Evolutionary conservation across 2,113 vertebrate species (phyloP).

Genomic region (Callocephalon fimbriatum): DNA sequence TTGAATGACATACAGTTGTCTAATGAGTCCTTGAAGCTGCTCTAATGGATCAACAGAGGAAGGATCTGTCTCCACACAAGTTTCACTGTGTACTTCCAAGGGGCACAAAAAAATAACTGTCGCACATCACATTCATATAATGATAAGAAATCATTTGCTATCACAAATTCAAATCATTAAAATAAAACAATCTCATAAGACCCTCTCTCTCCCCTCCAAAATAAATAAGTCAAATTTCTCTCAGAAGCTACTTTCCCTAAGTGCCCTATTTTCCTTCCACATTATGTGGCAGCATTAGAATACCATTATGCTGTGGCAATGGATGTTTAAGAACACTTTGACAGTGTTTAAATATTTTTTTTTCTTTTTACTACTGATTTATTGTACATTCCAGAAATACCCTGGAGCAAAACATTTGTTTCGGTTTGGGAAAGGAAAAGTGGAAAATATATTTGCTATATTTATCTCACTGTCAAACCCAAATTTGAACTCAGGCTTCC

Average conservation of each 20-base stretch:
- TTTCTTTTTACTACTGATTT: constrained; percentile 37
- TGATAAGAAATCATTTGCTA: not conserved
- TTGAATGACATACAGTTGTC: not conserved
- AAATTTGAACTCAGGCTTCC: constrained; percentile 19
- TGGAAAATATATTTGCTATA: constrained; percentile 49
- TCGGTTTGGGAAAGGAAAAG: constrained; percentile 32
- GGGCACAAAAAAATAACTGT: not conserved
- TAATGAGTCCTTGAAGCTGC: not conserved
- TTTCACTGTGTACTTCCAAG: not conserved
- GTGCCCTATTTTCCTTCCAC: constrained; percentile 4
- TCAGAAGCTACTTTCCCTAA: constrained; percentile 33
- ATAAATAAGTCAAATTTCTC: not conserved
- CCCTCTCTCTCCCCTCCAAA: not conserved
- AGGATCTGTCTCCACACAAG: not conserved
- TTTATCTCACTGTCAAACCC: constrained; percentile 47
- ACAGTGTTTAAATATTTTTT: constrained; percentile 35
- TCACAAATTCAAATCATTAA: not conserved
- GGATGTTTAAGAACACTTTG: constrained; percentile 34
- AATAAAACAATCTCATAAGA: not conserved
- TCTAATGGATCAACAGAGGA: not conserved
- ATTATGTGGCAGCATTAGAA: constrained; percentile 26
- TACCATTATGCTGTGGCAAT: constrained; percentile 17
- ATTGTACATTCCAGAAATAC: constrained; percentile 29
- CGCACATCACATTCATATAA: not conserved
- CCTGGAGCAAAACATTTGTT: constrained; percentile 59